Evolutionary conservation across 2,888 invertebrate species (phyloP), one percentile per base, ranked within the genome.

Genomic region (Teinopalpus imperialis): DNA sequence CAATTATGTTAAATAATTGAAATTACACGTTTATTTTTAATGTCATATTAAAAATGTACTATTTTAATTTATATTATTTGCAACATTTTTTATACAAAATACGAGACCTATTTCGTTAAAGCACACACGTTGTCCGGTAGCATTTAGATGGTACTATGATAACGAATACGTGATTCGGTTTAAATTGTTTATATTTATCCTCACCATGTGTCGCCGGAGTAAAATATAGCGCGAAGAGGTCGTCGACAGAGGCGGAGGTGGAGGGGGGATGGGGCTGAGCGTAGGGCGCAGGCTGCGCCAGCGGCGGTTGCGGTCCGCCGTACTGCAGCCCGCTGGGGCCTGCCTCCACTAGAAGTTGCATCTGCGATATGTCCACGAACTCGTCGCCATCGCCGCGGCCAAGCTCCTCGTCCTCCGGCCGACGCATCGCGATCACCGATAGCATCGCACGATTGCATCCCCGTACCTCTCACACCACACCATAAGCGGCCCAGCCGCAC

Each of bases 331-430:
- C 90, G 78, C 73, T 90, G 73, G 71, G 90, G 74, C 85, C 86
- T 69, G 86, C 83, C 74, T 94, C 89, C 61, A 94, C 89, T 62
- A 94, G 81, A 74, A 94, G 92, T 68, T 94, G 94, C 75, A 95
- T 95, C 75, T 95, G 95, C 46, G 95, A 91, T 65, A 95, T 95
- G 82, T 95, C 95, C 75, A 95, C 94, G 83, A 94, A 95, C 85
- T 95, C 95, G 83, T 93, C 93, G 77, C 79, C 79, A 66, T 81
- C 83, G 79, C 74, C 83, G 72, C 83, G 82, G 70, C 81, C 86
- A 70, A 86, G 74, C 77, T 87, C 87, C 86, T 90, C 90, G 87
- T 92, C 93, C 91, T 91, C 92, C 91, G 93, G 92, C 83, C 93
- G 93, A 87, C 93, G 92, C 93, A 93, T 94, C 88, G 93, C 91